Evolutionary conservation across 2,888 invertebrate species (phyloP).

Genomic region (Monochamus alternatus): DNA sequence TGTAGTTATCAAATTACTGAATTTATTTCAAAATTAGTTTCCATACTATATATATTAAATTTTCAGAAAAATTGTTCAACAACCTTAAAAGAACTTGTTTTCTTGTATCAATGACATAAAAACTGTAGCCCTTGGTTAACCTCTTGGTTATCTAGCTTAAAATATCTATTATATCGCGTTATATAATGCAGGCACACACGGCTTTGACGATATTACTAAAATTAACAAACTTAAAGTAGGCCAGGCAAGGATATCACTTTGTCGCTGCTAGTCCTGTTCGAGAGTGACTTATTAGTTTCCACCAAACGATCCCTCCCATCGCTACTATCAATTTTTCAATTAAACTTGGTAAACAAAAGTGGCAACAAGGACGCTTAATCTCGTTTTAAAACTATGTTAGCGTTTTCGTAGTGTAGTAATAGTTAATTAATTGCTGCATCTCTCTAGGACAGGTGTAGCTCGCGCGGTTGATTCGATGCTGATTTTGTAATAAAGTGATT

Average conservation of each 20-base stretch:
- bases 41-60: too few relatives aligned
- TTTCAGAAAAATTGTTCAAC: too few relatives aligned
- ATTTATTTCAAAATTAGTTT: too few relatives aligned
- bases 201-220: neutral
- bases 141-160: neutral
- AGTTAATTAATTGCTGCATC: constrained; percentile 35
- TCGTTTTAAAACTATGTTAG: constrained; percentile 26
- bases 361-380: constrained; percentile 36
- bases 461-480: neutral
- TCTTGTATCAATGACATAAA: too few relatives aligned
- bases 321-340: constrained; percentile 17
- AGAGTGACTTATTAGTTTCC: constrained; percentile 5
- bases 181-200: neutral
- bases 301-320: neutral
- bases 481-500: neutral
- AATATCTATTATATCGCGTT: neutral
- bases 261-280: neutral
- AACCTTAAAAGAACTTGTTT: too few relatives aligned
- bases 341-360: constrained; percentile 20
- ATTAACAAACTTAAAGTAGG: constrained; percentile 2
- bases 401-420: constrained; percentile 20
- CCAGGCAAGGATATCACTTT: neutral
- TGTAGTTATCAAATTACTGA: too few relatives aligned
- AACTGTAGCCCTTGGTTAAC: too few relatives aligned
- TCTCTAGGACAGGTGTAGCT: constrained; percentile 27